Base-by-base conservation (phyloP, 2,113 vertebrate species). In the Scalopus aquaticus region DNA sequence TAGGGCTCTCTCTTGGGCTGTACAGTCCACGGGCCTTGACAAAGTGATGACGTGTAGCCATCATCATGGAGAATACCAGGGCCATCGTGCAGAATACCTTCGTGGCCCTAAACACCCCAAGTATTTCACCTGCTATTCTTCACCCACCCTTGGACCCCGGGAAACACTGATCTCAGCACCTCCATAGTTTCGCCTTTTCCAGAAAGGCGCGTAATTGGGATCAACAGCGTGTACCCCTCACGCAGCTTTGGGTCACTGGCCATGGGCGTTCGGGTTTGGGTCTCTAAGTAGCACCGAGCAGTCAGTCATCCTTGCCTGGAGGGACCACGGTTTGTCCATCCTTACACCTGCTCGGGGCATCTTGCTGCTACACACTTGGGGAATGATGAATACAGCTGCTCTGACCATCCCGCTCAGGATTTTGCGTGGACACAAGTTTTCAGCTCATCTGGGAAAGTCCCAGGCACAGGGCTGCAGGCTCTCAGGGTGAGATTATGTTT, bases 41-140 rank as follows among this genome's bases (percentile, higher is more conserved):
- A 46, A 44, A 60, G 17, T 3, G 30, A 12, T 0, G 13, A 28
- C 32, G 13, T 0, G 9, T 58, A 11, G 3, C 39, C 16, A 51
- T 20, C 28, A 37, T n/a, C n/a, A n/a, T n/a, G n/a, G n/a, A n/a
- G n/a, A n/a, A n/a, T n/a, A n/a, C n/a, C 16, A 46, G 26, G 51
- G 12, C 19, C 46, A n/a, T 54, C 28, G 7, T 11, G 10, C 4
- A 10, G 80, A 85, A 67, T 20, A 16, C 17, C 42, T 39, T n/a
- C 42, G 24, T 16, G 60, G n/a, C 3, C 44, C 35, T 35, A 46
- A 46, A n/a, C n/a, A n/a, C n/a, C 8, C 19, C 9, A n/a, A n/a
- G 5, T 44, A 44, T 44, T 44, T 44, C 32, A n/a, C 28, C 3
- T 13, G 1, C 49, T 15, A 26, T 69, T 20, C 42, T 60, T 76